Base-by-base conservation (phyloP, 2,888 invertebrate species). In the Amitus sp. region DNA sequence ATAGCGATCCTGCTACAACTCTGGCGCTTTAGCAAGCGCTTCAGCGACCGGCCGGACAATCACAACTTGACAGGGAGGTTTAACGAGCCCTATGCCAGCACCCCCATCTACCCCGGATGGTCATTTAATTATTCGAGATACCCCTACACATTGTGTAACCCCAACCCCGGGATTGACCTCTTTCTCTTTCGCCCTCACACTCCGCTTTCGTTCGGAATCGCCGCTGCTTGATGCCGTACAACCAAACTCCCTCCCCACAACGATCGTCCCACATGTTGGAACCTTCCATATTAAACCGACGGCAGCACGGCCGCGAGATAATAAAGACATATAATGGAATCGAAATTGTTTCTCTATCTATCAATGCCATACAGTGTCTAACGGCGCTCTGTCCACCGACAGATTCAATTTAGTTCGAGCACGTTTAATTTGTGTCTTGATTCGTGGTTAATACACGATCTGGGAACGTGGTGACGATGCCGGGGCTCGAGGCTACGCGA, bases 271-370 rank as follows among this genome's bases (percentile, higher is more conserved):
- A 71, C 74, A 73, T 74, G 73, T 69, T 70, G 67, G 67, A 47
- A 42, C 47, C 71, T 71, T 66, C 74, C 74, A 76, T 78, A 79
- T 77, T 79, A 78, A 78, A 77, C 76, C 69, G 71, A 66, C 68
- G 68, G 76, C 67, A 68, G 76, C 70, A 75, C 71, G 70, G 70
- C 69, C 71, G 65, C 68, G 70, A 79, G 77, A 79, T 80, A 80
- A 79, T 80, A 78, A 77, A 80, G 77, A 78, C 77, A 56, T 69
- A 79, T 78, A 81, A 80, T 81, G 72, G 78, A 80, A 79, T 80
- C 75, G 77, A 79, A 80, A 81, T 80, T 81, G 77, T 79, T 79
- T 79, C 77, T 78, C 76, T 80, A 79, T 80, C 79, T 80, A 78
- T 78, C 76, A 79, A 78, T 81, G 73, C 75, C 77, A 74, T 72